Evolutionary conservation across 2,888 invertebrate species (phyloP).

Genomic region (Ophraella communa): DNA sequence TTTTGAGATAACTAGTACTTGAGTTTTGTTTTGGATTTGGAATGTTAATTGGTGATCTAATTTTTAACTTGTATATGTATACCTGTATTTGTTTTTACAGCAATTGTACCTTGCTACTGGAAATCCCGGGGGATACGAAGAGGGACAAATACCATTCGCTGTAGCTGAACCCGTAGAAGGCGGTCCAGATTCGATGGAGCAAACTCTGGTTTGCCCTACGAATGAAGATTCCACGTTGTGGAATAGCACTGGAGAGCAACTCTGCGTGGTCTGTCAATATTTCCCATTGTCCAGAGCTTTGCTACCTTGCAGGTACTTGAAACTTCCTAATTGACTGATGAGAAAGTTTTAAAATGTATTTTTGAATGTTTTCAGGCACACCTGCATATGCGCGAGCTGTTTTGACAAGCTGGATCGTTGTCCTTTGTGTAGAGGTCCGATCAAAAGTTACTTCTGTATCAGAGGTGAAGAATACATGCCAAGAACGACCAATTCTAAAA

Average conservation of each 20-base stretch:
- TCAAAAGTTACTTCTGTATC: constrained; percentile 85
- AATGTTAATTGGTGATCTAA: too few relatives aligned
- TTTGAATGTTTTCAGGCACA: constrained; percentile 75
- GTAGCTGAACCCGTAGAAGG: constrained; percentile 64
- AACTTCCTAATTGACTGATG: too few relatives aligned
- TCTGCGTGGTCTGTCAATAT: constrained; percentile 85
- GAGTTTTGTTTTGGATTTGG: too few relatives aligned
- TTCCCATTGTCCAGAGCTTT: constrained; percentile 79
- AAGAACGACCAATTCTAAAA: constrained; percentile 56
- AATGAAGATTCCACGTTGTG: constrained; percentile 62
- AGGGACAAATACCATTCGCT: constrained; percentile 62
- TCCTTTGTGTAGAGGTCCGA: constrained; percentile 85
- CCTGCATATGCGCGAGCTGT: constrained; percentile 83
- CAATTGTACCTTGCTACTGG: constrained; percentile 80
- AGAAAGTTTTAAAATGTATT: too few relatives aligned
- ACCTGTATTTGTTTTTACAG: too few relatives aligned
- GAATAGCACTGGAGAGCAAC: constrained; percentile 66
- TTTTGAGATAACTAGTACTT: too few relatives aligned
- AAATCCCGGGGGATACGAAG: constrained; percentile 65
- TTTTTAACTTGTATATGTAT: too few relatives aligned
- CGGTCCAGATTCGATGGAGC: constrained; percentile 55
- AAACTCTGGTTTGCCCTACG: constrained; percentile 55
- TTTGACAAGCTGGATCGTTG: constrained; percentile 82
- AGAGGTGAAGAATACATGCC: constrained; percentile 78
- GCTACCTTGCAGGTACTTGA: constrained; percentile 77